Percentiles rank a stretch among this genome's conserved stretches.
phyloP scores from a whole-genome alignment of 2,797 vertebrate species.

The Oceanodroma leucorhoa region DNA sequence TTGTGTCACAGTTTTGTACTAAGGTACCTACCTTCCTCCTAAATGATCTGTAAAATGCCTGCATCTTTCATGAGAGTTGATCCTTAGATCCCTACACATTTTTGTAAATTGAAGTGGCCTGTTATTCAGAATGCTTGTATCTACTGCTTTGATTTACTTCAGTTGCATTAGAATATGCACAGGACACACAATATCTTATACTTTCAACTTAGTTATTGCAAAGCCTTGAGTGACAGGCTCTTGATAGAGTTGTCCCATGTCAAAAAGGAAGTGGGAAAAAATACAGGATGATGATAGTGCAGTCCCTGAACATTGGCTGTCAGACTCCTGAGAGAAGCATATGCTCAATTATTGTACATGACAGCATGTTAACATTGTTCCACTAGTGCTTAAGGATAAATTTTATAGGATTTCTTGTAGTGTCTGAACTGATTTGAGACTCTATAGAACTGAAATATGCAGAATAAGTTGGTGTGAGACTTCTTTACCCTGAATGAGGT shows the following conservation, averaged over 20 bases:
- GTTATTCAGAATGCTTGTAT: background rate
- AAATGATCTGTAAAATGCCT: background rate
- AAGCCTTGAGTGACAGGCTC: background rate
- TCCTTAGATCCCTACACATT: background rate
- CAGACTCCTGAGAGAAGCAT: background rate
- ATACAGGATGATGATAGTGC: background rate
- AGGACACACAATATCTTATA: background rate
- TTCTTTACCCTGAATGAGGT: slow-evolving; percentile 46
- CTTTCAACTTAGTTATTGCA: background rate
- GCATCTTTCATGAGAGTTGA: background rate
- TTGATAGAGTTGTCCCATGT: background rate
- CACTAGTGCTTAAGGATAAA: background rate
- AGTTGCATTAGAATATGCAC: background rate
- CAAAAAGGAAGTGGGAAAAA: background rate
- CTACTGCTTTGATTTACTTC: background rate
- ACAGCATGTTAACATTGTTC: background rate
- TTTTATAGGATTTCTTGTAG: background rate
- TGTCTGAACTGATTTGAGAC: background rate
- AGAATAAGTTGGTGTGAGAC: background rate
- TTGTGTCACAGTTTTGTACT: background rate
- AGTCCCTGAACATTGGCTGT: background rate
- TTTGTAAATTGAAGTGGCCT: background rate
- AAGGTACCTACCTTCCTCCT: background rate
- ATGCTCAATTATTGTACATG: background rate
- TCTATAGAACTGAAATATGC: slow-evolving; percentile 1